Evolutionary conservation across 2,888 invertebrate species (phyloP).

Genomic region (Hedya salicella): DNA sequence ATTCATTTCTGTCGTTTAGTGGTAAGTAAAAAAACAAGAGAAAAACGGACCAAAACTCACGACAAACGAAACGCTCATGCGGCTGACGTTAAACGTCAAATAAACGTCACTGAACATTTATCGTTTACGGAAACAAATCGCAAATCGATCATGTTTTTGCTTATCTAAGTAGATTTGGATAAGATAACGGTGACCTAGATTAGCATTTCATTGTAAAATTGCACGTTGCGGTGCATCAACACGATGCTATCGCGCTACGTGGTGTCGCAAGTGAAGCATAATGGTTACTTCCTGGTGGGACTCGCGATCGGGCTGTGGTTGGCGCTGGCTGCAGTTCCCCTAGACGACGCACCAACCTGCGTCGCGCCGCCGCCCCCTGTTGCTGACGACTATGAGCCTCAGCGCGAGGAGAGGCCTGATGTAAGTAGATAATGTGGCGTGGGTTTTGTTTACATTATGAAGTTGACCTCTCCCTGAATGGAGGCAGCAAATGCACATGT

Average conservation of each 20-base stretch:
- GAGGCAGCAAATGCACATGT: no score
- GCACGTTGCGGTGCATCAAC: conserved; percentile 15
- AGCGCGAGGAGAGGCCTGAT: conserved; percentile 63
- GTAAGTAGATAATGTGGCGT: not conserved
- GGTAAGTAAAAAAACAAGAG: no score
- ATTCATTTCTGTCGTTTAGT: no score
- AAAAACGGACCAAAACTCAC: no score
- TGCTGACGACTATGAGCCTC: conserved; percentile 74
- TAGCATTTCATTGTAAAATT: not conserved
- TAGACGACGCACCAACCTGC: conserved; percentile 66
- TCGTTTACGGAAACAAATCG: conserved; percentile 9
- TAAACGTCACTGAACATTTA: conserved; percentile 5
- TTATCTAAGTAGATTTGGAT: conserved; percentile 35
- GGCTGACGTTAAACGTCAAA: not conserved
- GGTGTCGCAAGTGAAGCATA: conserved; percentile 81
- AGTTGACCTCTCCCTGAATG: not conserved
- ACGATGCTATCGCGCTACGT: conserved; percentile 76
- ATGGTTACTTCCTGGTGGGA: conserved; percentile 85
- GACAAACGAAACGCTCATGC: no score
- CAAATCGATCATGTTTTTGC: conserved; percentile 33
- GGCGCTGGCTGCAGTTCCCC: conserved; percentile 79
- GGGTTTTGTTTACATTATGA: not conserved
- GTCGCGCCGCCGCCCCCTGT: conserved; percentile 48
- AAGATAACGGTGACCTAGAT: conserved; percentile 26
- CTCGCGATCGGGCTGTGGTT: conserved; percentile 83